Evolutionary conservation across 1,140 invertebrate genomes (phyloP).

Genomic region (Monomorium pharaonis): DNA sequence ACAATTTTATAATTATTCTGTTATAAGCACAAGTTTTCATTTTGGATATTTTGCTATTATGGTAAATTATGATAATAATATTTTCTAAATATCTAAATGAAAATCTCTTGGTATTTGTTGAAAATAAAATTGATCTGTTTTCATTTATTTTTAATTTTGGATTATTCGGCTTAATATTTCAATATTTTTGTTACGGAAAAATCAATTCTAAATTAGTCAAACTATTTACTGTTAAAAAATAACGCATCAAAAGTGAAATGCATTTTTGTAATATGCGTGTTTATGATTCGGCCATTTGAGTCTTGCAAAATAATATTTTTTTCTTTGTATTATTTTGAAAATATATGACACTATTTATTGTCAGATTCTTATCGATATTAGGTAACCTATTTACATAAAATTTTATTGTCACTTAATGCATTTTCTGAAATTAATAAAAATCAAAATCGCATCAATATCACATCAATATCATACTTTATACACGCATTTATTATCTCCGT

Average conservation of each 20-base stretch:
- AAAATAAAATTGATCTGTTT: not conserved
- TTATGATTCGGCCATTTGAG: not conserved
- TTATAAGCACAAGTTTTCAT: constrained; percentile 10
- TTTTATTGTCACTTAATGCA: not conserved
- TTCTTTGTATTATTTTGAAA: not conserved
- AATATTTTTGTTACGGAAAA: not conserved
- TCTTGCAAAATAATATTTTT: not conserved
- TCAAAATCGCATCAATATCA: not conserved
- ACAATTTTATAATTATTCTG: constrained; percentile 18
- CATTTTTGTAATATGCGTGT: not conserved
- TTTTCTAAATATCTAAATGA: not conserved
- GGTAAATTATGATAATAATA: not conserved
- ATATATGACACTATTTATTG: constrained; percentile 13
- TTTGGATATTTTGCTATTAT: constrained; percentile 35
- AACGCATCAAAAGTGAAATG: not conserved
- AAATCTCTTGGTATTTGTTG: not conserved
- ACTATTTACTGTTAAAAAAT: not conserved
- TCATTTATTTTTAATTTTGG: not conserved
- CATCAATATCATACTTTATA: not conserved
- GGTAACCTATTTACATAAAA: not conserved
- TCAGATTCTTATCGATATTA: not conserved
- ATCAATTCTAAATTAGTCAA: not conserved
- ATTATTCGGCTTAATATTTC: not conserved
- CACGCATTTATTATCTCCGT: not conserved
- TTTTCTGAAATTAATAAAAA: constrained; percentile 15